These are phyloP conservation scores for Urophycis tenuis DNA, from an alignment of 2,797 vertebrate genomes.

Conservation along the genomic window DNA sequence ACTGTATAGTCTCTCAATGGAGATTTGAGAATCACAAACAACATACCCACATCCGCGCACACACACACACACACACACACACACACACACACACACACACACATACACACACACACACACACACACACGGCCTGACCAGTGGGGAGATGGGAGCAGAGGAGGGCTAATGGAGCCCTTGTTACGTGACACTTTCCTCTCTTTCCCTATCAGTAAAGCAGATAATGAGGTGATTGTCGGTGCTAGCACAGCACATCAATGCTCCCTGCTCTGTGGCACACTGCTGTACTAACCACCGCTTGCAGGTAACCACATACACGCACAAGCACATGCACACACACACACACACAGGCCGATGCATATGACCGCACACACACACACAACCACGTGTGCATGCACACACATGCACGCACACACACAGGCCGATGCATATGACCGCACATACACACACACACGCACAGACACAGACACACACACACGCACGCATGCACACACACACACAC, in stretches of 20 bases:
- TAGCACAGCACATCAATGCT: constrained; percentile 33
- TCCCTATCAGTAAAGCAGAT: constrained; percentile 41
- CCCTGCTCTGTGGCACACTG: constrained; percentile 18
- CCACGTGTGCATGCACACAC: background rate
- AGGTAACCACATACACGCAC: constrained; percentile 4
- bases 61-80: constrained; percentile 11
- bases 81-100: constrained; percentile 15
- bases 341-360: background rate
- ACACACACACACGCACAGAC: constrained; percentile 1
- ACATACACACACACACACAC: constrained; percentile 11
- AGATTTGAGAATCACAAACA: background rate
- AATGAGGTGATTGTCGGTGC: constrained; percentile 53
- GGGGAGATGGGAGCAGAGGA: constrained; percentile 18
- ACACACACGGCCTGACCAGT: background rate
- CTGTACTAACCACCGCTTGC: constrained; percentile 35
- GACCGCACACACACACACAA: background rate
- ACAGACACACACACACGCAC: background rate
- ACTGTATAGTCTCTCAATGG: background rate
- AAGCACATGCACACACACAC: background rate
- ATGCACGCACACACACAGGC: background rate
- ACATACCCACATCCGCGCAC: background rate
- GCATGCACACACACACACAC: background rate
- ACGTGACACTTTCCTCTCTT: constrained; percentile 31
- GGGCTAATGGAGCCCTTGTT: constrained; percentile 50
- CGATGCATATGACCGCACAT: background rate